Percentiles rank a stretch among this genome's conserved stretches.
Conservation (phyloP, 2,797 vertebrate species). For the Knipowitschia caucasica region DNA sequence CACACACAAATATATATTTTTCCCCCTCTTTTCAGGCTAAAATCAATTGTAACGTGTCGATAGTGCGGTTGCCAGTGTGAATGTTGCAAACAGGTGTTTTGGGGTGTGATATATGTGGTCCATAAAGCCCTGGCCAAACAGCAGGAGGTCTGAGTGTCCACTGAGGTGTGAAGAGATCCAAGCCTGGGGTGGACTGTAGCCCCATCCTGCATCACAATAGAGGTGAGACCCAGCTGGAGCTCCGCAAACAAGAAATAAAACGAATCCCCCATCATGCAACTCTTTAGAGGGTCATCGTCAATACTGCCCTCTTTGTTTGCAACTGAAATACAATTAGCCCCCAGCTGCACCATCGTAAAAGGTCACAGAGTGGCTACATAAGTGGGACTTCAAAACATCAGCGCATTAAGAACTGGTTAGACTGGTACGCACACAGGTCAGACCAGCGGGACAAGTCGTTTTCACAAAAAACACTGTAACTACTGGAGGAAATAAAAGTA, state of each 20-base stretch:
- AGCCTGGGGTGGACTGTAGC: constrained; percentile 57
- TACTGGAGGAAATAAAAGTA: constrained; percentile 16
- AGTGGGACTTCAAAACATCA: constrained; percentile 39
- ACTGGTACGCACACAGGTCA: constrained; percentile 16
- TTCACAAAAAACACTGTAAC: constrained; percentile 14
- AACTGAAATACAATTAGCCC: constrained; percentile 58
- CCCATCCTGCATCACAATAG: constrained; percentile 64
- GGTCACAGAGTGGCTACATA: constrained; percentile 43
- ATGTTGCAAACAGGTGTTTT: background rate
- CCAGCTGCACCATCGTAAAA: constrained; percentile 37
- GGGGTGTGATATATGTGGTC: constrained; percentile 23
- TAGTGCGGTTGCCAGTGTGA: background rate
- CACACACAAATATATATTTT: background rate
- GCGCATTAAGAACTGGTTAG: constrained; percentile 58
- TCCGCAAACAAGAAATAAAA: constrained; percentile 57
- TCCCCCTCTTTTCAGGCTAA: too few relatives aligned
- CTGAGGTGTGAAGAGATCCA: constrained; percentile 66
- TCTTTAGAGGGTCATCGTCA: constrained; percentile 36
- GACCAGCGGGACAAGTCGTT: constrained; percentile 15
- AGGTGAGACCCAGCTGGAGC: constrained; percentile 59
- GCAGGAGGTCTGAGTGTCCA: constrained; percentile 50
- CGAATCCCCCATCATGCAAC: constrained; percentile 28
- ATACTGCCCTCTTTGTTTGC: constrained; percentile 46
- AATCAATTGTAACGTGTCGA: background rate
- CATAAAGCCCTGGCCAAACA: constrained; percentile 52